Evolutionary conservation across 2,888 invertebrate species (phyloP).

Genomic region (Chironomus riparius): DNA sequence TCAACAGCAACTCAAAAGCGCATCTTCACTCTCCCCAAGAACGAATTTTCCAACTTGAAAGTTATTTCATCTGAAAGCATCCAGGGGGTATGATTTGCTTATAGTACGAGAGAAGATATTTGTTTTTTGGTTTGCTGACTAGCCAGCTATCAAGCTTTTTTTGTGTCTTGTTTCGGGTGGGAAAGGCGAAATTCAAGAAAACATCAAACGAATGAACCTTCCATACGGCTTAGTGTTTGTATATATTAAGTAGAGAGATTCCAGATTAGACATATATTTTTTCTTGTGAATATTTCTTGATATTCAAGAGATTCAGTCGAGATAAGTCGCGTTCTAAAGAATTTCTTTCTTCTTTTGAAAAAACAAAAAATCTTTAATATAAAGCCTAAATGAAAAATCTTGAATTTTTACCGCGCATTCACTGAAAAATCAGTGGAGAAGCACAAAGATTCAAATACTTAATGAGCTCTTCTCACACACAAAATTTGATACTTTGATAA

Average conservation of each 20-base stretch:
- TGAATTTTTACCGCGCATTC: not conserved
- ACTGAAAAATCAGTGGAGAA: not conserved
- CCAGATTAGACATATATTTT: constrained; percentile 17
- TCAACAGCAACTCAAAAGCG: no score
- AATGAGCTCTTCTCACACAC: constrained; percentile 27
- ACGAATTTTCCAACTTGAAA: not conserved
- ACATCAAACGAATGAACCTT: not conserved
- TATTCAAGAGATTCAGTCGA: not conserved
- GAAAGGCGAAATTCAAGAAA: constrained; percentile 11
- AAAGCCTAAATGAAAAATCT: no score
- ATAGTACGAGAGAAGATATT: not conserved
- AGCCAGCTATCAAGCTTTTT: not conserved
- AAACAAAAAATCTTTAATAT: not conserved
- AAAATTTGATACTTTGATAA: constrained; percentile 14
- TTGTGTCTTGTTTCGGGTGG: constrained; percentile 10
- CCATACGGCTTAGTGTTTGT: not conserved
- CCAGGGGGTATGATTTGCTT: not conserved
- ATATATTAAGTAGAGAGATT: constrained; percentile 3
- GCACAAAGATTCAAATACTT: not conserved
- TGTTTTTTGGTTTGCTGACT: not conserved
- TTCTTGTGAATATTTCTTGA: not conserved
- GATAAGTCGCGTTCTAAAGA: constrained; percentile 19
- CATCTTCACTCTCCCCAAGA: not conserved
- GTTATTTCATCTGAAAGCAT: not conserved
- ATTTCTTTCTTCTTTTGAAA: constrained; percentile 1